These are phyloP conservation scores for Acridotheres tristis DNA, from an alignment of 2,797 vertebrate genomes.

Conservation along the genomic window DNA sequence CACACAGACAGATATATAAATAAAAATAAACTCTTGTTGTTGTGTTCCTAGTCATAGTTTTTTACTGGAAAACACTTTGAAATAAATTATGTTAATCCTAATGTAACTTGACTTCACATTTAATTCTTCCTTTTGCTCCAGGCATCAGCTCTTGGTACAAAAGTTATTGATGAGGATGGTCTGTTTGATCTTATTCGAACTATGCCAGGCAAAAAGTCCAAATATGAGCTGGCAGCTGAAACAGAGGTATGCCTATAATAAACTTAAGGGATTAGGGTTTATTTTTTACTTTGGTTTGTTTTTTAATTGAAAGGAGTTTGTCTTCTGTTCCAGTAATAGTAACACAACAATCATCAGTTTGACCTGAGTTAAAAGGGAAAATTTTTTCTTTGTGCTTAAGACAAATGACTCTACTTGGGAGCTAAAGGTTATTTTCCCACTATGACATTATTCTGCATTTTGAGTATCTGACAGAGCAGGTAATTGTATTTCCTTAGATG, in stretches of 20 bases:
- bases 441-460: background rate
- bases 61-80: background rate
- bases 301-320: background rate
- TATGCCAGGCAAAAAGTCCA: slow-evolving; percentile 95
- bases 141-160: slow-evolving; percentile 91
- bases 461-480: background rate
- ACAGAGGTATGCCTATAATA: slow-evolving; percentile 80
- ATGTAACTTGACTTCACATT: background rate
- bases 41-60: background rate
- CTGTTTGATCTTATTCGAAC: slow-evolving; percentile 90
- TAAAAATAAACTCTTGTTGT: background rate
- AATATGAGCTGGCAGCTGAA: slow-evolving; percentile 91
- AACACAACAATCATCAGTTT: background rate
- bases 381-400: background rate
- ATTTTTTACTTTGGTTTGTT: background rate
- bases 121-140: slow-evolving; percentile 58
- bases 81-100: background rate
- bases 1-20: fast-evolving
- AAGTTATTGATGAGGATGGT: slow-evolving; percentile 90
- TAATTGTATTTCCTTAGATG: background rate
- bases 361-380: background rate
- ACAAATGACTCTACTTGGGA: background rate
- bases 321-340: background rate
- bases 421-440: background rate
- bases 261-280: background rate